A percentile compares a stretch with the other conserved stretches of the same genome.
These are phyloP conservation scores for Himalopsyche japonica DNA, from an alignment of 2,888 invertebrate species.

Conservation along the genomic window DNA sequence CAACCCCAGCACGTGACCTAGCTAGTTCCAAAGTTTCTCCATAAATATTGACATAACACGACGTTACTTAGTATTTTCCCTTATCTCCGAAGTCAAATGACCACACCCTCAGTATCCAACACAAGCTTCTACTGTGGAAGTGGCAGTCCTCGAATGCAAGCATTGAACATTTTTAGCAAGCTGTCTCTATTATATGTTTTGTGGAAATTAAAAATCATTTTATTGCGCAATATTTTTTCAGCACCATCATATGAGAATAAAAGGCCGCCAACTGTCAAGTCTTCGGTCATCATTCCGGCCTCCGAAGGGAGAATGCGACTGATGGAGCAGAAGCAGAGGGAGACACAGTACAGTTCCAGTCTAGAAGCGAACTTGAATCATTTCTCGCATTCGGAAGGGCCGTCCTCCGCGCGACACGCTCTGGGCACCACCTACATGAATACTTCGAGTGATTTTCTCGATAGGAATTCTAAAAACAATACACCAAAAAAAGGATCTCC, in stretches of 20 bases:
- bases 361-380: conserved; percentile 63
- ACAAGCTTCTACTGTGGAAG: no score
- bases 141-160: no score
- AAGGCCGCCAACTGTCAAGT: conserved; percentile 42
- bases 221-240: neutral
- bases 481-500: conserved; percentile 35
- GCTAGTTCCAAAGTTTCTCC: no score
- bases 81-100: no score
- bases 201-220: neutral
- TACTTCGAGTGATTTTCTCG: conserved; percentile 28
- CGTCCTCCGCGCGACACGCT: conserved; percentile 9
- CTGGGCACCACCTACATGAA: conserved; percentile 25
- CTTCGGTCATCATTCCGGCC: conserved; percentile 54
- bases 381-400: conserved; percentile 12
- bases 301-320: conserved; percentile 64
- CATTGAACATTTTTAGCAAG: no score
- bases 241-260: conserved; percentile 10
- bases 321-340: conserved; percentile 49
- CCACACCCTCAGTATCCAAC: no score
- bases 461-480: conserved; percentile 34
- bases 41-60: no score
- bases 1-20: no score
- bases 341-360: conserved; percentile 62
- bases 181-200: neutral
- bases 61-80: no score